Percentiles rank a stretch among this genome's conserved stretches.
Conservation (phyloP, 2,888 invertebrate genomes). For the Scaptomyza tumidula region DNA sequence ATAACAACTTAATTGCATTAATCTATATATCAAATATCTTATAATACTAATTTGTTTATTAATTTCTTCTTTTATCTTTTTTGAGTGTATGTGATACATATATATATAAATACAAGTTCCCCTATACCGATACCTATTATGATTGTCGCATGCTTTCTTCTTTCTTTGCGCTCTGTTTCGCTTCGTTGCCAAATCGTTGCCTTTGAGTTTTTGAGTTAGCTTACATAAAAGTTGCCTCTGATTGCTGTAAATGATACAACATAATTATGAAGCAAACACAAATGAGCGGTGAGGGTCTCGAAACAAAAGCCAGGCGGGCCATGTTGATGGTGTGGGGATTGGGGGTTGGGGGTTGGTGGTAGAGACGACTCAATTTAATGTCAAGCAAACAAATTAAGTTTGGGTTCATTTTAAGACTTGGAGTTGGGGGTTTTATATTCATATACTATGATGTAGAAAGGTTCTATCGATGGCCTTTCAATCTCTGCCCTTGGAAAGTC, state of each 20-base stretch:
- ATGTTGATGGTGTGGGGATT: background rate
- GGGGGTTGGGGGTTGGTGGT: background rate
- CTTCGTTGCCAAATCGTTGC: slow-evolving; percentile 44
- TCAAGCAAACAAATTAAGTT: slow-evolving; percentile 54
- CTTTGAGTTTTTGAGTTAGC: slow-evolving; percentile 43
- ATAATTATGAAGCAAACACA: slow-evolving; percentile 58
- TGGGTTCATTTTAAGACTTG: slow-evolving; percentile 3
- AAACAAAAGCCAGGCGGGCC: slow-evolving; percentile 35
- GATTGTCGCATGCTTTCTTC: slow-evolving; percentile 25
- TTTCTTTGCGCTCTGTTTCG: slow-evolving; percentile 63
- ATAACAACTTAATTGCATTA: too few species aligned
- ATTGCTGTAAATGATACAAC: slow-evolving; percentile 74
- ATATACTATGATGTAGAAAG: background rate
- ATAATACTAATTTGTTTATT: background rate
- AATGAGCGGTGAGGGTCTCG: slow-evolving; percentile 21
- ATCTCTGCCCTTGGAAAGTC: slow-evolving; percentile 47
- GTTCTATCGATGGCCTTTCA: slow-evolving; percentile 31
- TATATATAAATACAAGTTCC: background rate
- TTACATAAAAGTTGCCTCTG: slow-evolving; percentile 63
- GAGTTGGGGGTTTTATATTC: background rate
- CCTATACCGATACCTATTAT: slow-evolving; percentile 5
- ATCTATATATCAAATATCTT: too few species aligned
- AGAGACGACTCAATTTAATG: slow-evolving; percentile 45
- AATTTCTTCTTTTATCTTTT: background rate
- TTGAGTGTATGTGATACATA: background rate